Conservation (phyloP, 2,113 vertebrate species). For the Piaya cayana region DNA sequence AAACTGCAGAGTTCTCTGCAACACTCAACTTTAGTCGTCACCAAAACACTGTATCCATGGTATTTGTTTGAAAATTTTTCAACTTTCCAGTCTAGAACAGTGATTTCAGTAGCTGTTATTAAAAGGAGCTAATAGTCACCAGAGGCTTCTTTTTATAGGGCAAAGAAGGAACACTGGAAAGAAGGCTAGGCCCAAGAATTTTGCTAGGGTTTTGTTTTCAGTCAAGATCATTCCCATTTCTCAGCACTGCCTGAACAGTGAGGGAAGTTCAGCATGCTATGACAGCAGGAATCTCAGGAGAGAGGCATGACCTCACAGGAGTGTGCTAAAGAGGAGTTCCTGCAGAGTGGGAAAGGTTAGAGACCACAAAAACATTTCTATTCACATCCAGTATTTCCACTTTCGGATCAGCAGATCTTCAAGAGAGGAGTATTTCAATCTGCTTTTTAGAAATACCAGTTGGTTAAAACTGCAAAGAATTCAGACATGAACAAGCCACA, state of each 20-base stretch:
- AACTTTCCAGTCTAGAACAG: not conserved
- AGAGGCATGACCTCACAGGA: not conserved
- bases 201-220: not conserved
- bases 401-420: not conserved
- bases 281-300: not conserved
- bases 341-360: not conserved
- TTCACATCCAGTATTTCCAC: not conserved
- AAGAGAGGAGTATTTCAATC: not conserved
- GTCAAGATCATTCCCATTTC: not conserved
- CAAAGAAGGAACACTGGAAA: not conserved
- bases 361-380: not conserved
- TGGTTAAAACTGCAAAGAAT: not conserved
- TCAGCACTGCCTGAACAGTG: not conserved
- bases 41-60: not conserved
- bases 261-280: not conserved
- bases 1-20: not conserved
- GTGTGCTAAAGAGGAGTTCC: not conserved
- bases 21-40: not conserved
- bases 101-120: not conserved
- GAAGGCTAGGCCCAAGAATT: not conserved
- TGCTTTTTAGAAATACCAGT: not conserved
- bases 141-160: not conserved
- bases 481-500: not conserved
- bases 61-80: not conserved
- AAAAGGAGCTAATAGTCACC: not conserved